phyloP scores from a whole-genome alignment of 2,797 vertebrate genomes.

The Sebastes dallii region DNA sequence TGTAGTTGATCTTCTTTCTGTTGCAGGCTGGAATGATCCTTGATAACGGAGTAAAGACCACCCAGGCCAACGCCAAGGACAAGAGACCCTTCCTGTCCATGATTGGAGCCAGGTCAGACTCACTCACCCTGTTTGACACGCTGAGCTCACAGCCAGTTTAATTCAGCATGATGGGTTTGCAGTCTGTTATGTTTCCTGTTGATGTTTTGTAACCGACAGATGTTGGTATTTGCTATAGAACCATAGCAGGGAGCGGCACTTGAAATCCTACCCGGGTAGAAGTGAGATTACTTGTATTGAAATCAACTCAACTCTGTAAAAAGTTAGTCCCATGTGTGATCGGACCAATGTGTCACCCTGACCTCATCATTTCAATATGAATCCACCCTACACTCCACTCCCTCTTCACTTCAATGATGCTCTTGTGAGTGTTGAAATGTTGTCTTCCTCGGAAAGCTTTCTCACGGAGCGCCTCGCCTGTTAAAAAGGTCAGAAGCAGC shows the following conservation, averaged over 20 bases:
- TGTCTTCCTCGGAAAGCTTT: neutral
- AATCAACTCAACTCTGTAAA: neutral
- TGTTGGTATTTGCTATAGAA: neutral
- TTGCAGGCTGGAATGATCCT: slow-evolving; percentile 96
- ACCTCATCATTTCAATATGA: neutral
- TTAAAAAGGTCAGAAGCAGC: neutral
- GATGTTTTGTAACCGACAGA: neutral
- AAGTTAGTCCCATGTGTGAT: neutral
- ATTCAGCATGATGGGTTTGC: neutral
- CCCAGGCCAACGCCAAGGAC: slow-evolving; percentile 91
- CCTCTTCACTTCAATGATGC: neutral
- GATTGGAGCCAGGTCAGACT: slow-evolving; percentile 90
- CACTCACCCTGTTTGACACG: neutral
- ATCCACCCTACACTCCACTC: neutral
- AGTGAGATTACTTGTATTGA: neutral
- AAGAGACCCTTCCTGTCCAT: slow-evolving; percentile 94
- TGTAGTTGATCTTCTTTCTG: neutral
- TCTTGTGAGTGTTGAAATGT: neutral
- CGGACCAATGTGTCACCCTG: neutral
- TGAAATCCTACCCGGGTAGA: neutral
- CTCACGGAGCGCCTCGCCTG: neutral
- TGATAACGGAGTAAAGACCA: slow-evolving; percentile 96
- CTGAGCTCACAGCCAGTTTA: neutral
- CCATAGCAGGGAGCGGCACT: neutral
- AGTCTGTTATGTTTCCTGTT: slow-evolving; percentile 5